Evolutionary conservation across 2,113 vertebrate genomes (phyloP), one percentile per base, ranked within the genome.

Genomic region (Hipposideros armiger): DNA sequence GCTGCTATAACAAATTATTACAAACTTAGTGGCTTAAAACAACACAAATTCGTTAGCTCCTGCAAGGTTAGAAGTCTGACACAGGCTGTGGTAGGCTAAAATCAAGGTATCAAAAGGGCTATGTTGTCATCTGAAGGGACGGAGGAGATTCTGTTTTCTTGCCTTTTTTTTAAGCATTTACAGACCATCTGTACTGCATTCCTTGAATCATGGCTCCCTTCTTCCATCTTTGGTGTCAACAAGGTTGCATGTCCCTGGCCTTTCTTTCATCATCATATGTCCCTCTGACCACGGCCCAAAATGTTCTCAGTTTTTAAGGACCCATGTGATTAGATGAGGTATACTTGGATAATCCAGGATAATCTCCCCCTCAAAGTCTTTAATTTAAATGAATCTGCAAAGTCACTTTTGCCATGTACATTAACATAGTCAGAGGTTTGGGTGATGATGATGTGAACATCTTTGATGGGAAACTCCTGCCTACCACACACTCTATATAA

Each of bases 211-310:
- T 47, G 58, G 6, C 0, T 45, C 5, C 15, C 14, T 13, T n/a
- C 0, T 19, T 32, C 16, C 32, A 0, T 30, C 3, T 64, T 81
- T 17, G 14, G 15, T 2, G 7, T 69, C 4, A 62, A 7, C 7
- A 58, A 26, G 22, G 13, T 4, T 67, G 19, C 66, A 19, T 52
- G 5, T 13, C 11, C n/a, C 36, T 80, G 28, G 24, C 14, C 1
- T 30, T 30, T n/a, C 11, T 45, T 91, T 60, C 26, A 22, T 52
- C 58, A 42, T 40, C 14, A n/a, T 24, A 30, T 7, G 9, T 52
- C n/a, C 28, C 14, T 54, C 52, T 58, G n/a, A 70, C 15, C 40
- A 47, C 15, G 22, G 13, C 2, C 40, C 17, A 72, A 40, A 45
- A 58, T 26, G 28, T 28, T 28, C 20, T 69, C 30, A 47, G 1